A percentile compares a stretch with the other conserved stretches of the same genome.
phyloP scores from a whole-genome alignment of 2,113 vertebrate genomes.

The Zosterops japonicus region DNA sequence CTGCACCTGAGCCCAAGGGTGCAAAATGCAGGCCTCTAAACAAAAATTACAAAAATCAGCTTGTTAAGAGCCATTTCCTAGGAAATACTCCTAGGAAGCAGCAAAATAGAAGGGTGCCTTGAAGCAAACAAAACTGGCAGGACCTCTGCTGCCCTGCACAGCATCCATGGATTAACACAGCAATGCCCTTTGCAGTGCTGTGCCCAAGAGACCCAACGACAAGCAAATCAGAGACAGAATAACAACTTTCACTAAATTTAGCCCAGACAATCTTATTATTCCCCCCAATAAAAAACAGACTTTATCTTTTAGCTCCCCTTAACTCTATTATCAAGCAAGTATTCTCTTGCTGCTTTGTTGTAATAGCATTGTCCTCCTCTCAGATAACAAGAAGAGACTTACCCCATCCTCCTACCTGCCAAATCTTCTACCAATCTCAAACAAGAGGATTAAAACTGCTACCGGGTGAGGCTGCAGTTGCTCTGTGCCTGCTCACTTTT shows the following conservation, averaged over 20 bases:
- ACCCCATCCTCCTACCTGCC: constrained; percentile 13
- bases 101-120: not conserved
- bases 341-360: constrained; percentile 33
- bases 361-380: constrained; percentile 46
- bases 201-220: not conserved
- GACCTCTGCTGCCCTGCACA: not conserved
- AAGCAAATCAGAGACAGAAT: not conserved
- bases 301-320: constrained; percentile 25
- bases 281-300: not conserved
- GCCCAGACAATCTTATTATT: not conserved
- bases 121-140: not conserved
- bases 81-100: not conserved
- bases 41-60: not conserved
- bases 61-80: not conserved
- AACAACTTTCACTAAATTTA: not conserved
- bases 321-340: constrained; percentile 53
- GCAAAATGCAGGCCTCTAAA: not conserved
- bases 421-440: constrained; percentile 43
- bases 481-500: constrained; percentile 8
- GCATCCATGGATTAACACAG: not conserved
- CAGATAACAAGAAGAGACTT: constrained; percentile 49
- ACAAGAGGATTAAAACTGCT: constrained; percentile 32
- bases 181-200: not conserved
- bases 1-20: not conserved
- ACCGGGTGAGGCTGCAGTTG: constrained; percentile 3